These are phyloP conservation scores for Poeciliopsis paucimaculata DNA, from an alignment of 2,797 vertebrate genomes.

Conservation along the genomic window DNA sequence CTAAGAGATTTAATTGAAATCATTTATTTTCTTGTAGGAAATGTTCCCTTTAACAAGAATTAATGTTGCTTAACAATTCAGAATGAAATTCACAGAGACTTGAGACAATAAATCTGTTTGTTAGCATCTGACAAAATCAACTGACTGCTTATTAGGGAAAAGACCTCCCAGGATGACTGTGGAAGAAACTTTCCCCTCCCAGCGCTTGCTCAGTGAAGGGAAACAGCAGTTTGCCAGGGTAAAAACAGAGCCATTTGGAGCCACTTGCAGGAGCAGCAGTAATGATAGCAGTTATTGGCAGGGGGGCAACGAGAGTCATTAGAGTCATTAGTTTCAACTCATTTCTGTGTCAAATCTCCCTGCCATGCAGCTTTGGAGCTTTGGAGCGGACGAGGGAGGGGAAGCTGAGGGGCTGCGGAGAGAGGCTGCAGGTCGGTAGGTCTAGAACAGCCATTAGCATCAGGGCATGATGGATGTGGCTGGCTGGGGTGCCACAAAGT, in stretches of 20 bases:
- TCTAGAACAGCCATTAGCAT: conserved; percentile 64
- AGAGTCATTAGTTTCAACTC: conserved; percentile 73
- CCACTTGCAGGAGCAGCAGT: conserved; percentile 56
- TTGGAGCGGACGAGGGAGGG: conserved; percentile 19
- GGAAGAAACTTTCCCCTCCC: conserved; percentile 6
- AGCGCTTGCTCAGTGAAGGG: conserved; percentile 37
- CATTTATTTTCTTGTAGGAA: not conserved
- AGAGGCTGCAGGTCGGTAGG: conserved; percentile 40
- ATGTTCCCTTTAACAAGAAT: not conserved
- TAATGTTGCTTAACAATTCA: conserved; percentile 2
- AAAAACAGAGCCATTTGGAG: conserved; percentile 62
- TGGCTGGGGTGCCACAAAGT: conserved; percentile 47
- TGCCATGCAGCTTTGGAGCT: conserved; percentile 48
- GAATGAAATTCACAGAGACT: conserved; percentile 1
- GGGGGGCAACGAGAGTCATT: conserved; percentile 67
- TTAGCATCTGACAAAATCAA: conserved; percentile 4
- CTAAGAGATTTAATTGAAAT: not conserved
- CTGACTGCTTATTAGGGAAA: conserved; percentile 11
- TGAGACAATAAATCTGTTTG: conserved; percentile 3
- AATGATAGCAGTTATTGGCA: conserved; percentile 62
- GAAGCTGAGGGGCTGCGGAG: conserved; percentile 5
- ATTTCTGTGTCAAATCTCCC: conserved; percentile 70
- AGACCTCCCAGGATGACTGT: conserved; percentile 23
- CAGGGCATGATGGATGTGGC: conserved; percentile 66
- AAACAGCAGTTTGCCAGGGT: conserved; percentile 48